These are phyloP conservation scores for Ommatoiulus sabulosus DNA, from an alignment of 2,888 invertebrate genomes.

Conservation along the genomic window DNA sequence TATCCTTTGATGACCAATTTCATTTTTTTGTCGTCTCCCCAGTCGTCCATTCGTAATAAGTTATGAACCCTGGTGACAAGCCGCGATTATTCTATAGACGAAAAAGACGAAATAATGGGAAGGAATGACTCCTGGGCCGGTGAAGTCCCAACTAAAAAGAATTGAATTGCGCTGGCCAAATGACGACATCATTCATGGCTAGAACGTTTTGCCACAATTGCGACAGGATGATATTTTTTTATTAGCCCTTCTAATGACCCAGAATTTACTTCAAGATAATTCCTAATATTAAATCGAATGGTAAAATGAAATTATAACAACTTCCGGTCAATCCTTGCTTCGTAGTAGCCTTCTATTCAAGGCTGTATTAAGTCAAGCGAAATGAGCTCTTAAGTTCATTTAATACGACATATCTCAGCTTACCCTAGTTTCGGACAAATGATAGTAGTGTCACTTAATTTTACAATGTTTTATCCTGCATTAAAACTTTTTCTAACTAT, in stretches of 20 bases:
- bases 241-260: neutral
- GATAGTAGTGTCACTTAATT: too few relatives aligned
- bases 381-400: too few relatives aligned
- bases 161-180: conserved; percentile 42
- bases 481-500: too few relatives aligned
- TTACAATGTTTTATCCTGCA: too few relatives aligned
- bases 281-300: too few relatives aligned
- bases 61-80: conserved; percentile 44
- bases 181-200: conserved; percentile 8
- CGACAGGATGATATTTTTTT: neutral
- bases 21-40: conserved; percentile 48
- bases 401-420: too few relatives aligned
- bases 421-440: too few relatives aligned
- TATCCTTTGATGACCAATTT: conserved; percentile 44
- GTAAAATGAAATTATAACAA: too few relatives aligned
- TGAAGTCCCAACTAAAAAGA: conserved; percentile 37
- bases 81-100: conserved; percentile 38
- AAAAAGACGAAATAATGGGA: conserved; percentile 42
- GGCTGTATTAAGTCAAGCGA: too few relatives aligned
- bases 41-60: conserved; percentile 41
- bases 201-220: neutral
- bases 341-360: too few relatives aligned
- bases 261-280: too few relatives aligned
- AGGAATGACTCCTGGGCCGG: conserved; percentile 27
- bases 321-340: too few relatives aligned